Conservation (phyloP, 53 echinoderm and acorn worm species). For the Antedon mediterranea region DNA sequence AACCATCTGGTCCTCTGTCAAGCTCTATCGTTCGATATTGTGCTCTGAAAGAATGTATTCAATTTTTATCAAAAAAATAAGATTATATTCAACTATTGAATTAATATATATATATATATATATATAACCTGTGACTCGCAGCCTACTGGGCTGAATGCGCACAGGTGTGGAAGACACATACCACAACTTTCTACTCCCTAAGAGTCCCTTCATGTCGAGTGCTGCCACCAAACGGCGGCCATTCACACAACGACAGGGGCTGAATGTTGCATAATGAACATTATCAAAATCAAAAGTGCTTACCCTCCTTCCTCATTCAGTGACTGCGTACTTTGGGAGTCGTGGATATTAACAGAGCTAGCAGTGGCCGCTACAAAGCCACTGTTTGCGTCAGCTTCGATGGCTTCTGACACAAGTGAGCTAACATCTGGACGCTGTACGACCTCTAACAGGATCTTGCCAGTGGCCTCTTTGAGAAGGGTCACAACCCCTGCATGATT, state of each 20-base stretch:
- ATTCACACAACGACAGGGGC: no score
- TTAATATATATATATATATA: no score
- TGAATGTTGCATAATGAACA: no score
- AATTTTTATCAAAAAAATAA: no score
- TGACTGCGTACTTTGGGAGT: neutral
- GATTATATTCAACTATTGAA: no score
- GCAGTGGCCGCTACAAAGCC: neutral
- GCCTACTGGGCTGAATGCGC: no score
- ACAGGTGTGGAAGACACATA: no score
- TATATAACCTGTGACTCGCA: no score
- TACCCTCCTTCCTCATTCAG: neutral
- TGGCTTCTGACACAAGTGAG: neutral
- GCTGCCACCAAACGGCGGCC: no score
- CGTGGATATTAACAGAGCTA: neutral
- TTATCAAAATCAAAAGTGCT: neutral
- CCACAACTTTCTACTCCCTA: no score
- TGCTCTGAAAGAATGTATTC: neutral
- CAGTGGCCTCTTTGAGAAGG: conserved; percentile 25
- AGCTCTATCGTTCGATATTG: conserved; percentile 38
- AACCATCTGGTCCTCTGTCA: conserved; percentile 70
- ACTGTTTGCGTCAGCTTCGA: neutral
- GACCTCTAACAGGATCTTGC: conserved; percentile 34
- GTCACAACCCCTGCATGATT: conserved; percentile 29
- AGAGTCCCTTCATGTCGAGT: no score
- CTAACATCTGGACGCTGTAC: conserved; percentile 15